These are phyloP conservation scores for Gryllus bimaculatus DNA, from an alignment of 1,140 invertebrate genomes.

Conservation along the genomic window DNA sequence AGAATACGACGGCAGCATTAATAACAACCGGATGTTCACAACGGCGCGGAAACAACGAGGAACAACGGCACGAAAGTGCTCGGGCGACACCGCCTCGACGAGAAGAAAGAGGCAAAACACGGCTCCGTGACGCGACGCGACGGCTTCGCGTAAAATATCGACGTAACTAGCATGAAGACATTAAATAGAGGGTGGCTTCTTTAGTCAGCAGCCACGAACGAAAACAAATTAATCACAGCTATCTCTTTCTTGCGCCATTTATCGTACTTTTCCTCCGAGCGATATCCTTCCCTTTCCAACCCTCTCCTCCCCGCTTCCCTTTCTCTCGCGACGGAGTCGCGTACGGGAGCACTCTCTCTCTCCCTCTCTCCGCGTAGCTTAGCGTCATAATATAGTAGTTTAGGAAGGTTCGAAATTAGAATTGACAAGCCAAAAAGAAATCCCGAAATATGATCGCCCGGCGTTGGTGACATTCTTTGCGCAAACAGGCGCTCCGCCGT, in stretches of 20 bases:
- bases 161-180: slow-evolving; percentile 1
- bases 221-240: not conserved
- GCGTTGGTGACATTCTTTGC: not conserved
- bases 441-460: not conserved
- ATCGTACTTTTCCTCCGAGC: not conserved
- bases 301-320: not conserved
- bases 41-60: too few relatives aligned
- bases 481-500: not conserved
- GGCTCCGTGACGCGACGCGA: not conserved
- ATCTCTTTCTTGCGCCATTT: slow-evolving; percentile 4
- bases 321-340: not conserved
- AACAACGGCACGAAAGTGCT: too few relatives aligned
- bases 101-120: not conserved
- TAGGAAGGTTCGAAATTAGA: not conserved
- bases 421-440: not conserved
- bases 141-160: not conserved
- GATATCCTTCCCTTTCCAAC: not conserved
- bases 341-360: not conserved
- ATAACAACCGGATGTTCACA: too few relatives aligned
- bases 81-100: too few relatives aligned
- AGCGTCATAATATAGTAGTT: not conserved
- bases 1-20: too few relatives aligned
- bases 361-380: not conserved
- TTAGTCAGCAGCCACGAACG: not conserved
- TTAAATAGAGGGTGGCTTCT: not conserved